Percentiles rank a stretch among this genome's conserved stretches.
Evolutionary conservation across 2,113 vertebrate species (phyloP).

Genomic region (Stictonetta naevosa): DNA sequence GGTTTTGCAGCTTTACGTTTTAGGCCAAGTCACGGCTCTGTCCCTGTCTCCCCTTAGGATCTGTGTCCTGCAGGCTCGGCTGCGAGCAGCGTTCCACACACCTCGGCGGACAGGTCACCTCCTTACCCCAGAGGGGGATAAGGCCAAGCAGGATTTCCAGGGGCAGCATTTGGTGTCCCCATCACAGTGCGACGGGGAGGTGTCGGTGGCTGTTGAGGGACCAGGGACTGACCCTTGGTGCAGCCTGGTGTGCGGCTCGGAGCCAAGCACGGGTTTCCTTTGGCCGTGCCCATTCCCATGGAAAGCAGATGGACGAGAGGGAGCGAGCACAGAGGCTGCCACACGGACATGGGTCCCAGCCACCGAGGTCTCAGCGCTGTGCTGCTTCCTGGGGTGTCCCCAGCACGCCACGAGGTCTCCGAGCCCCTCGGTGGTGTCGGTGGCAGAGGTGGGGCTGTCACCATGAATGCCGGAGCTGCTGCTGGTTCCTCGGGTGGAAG

Average conservation of each 20-base stretch:
- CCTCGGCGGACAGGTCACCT: too few species aligned
- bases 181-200: accelerated
- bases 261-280: neutral
- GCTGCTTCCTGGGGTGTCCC: neutral
- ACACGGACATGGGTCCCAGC: neutral
- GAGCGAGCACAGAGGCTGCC: neutral
- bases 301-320: neutral
- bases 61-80: neutral
- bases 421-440: accelerated
- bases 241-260: accelerated
- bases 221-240: neutral
- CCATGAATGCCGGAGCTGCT: neutral
- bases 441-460: neutral
- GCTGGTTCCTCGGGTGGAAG: neutral
- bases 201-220: neutral
- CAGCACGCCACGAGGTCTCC: accelerated
- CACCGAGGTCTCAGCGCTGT: neutral
- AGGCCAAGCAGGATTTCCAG: neutral
- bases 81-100: neutral
- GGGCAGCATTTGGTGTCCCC: neutral
- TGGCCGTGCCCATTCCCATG: accelerated
- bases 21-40: neutral
- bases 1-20: neutral
- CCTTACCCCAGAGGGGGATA: neutral
- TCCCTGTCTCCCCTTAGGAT: neutral